Evolutionary conservation across 1,140 invertebrate genomes (phyloP).

Genomic region (Diachasmimorpha longicaudata): DNA sequence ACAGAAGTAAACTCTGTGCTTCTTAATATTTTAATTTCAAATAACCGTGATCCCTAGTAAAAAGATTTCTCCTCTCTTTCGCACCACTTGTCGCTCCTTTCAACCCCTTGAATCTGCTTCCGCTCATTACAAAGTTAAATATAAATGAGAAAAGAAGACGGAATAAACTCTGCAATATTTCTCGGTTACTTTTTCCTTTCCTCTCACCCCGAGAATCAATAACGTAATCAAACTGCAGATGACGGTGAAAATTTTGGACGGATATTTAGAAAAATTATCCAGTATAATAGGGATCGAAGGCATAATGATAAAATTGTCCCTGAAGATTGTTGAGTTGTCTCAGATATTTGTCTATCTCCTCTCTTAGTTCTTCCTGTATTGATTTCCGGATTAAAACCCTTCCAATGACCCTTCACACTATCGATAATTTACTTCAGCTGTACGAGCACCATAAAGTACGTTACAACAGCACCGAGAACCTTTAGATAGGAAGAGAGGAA

Average conservation of each 20-base stretch:
- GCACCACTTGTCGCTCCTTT: not conserved
- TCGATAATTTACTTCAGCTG: slow-evolving; percentile 74
- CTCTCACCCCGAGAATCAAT: slow-evolving; percentile 9
- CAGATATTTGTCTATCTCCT: not conserved
- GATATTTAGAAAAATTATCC: not conserved
- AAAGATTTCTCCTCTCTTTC: not conserved
- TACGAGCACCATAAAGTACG: slow-evolving; percentile 90
- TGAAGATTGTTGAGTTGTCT: not conserved
- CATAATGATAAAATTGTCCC: not conserved
- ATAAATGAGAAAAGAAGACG: not conserved
- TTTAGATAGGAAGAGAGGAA: slow-evolving; percentile 54
- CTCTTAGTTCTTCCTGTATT: not conserved
- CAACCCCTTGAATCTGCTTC: not conserved
- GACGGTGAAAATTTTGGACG: not conserved
- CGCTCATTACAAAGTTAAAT: not conserved
- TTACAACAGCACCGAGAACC: slow-evolving; percentile 86
- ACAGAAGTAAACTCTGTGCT: not conserved
- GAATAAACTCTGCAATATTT: not conserved
- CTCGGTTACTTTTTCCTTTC: not conserved
- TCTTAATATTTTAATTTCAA: not conserved
- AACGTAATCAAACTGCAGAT: not conserved
- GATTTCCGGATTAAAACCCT: not conserved
- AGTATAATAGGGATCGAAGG: not conserved
- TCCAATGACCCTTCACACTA: not conserved
- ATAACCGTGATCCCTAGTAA: slow-evolving; percentile 5